Conservation (phyloP, 2,888 invertebrate genomes). For the Pelosia muscerda region DNA sequence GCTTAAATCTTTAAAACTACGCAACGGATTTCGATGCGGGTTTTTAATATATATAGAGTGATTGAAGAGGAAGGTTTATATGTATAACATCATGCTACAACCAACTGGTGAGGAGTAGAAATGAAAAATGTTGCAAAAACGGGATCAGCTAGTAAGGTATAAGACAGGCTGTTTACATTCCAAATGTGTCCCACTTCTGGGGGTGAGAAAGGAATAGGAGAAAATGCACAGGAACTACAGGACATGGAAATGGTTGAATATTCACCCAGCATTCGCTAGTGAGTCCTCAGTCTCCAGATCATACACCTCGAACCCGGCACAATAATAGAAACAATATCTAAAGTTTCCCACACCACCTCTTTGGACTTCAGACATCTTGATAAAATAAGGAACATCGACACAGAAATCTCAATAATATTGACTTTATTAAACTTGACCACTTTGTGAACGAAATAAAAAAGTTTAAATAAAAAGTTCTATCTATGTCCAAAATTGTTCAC, state of each 20-base stretch:
- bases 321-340: constrained; percentile 78
- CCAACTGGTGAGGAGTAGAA: no score
- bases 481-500: background rate
- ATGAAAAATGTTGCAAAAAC: no score
- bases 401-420: constrained; percentile 25
- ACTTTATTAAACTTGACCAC: background rate
- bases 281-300: constrained; percentile 73
- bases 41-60: no score
- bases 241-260: background rate
- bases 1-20: no score
- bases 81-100: no score
- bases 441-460: background rate
- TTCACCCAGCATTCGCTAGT: constrained; percentile 57
- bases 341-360: constrained; percentile 74
- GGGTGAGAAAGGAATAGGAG: no score
- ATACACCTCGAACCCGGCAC: constrained; percentile 80
- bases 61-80: no score
- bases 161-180: no score
- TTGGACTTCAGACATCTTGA: constrained; percentile 67
- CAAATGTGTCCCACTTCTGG: no score
- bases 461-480: background rate
- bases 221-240: background rate
- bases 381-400: constrained; percentile 66
- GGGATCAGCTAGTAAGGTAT: no score
- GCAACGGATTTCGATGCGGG: no score